These are phyloP conservation scores for Steinernema feltiae DNA, from an alignment of 1,140 invertebrate genomes.

Conservation along the genomic window DNA sequence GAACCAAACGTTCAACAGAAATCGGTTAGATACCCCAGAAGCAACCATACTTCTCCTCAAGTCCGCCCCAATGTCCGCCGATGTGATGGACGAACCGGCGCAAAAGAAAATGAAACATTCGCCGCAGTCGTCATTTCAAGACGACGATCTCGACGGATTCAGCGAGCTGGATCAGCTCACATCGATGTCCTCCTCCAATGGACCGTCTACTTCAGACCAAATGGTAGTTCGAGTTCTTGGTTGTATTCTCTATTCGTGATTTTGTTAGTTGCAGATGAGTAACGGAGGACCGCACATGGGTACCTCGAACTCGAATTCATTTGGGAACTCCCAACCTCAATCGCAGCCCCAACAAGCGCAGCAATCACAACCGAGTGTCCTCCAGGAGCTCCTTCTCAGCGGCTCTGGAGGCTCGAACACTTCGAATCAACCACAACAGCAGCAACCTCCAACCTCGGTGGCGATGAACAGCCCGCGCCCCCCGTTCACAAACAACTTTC, in stretches of 20 bases:
- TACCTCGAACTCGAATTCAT: not conserved
- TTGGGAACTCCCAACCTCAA: not conserved
- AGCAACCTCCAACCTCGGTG: conserved; percentile 5
- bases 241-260: no score
- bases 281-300: conserved; percentile 2
- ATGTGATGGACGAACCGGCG: not conserved
- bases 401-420: not conserved
- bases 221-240: not conserved
- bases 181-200: not conserved
- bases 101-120: not conserved
- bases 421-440: conserved; percentile 23
- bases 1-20: not conserved
- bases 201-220: not conserved
- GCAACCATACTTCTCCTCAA: not conserved
- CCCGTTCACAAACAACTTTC: conserved; percentile 21
- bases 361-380: conserved; percentile 8
- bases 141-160: not conserved
- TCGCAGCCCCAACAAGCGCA: conserved; percentile 10
- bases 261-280: not conserved
- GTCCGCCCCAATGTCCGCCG: not conserved
- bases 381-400: not conserved
- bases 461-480: not conserved
- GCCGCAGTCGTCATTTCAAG: not conserved
- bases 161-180: not conserved
- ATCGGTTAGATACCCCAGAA: not conserved